Percentiles rank a stretch among this genome's conserved stretches.
Conservation (phyloP, 2,797 vertebrate species). For the Pseudochaenichthys georgianus region DNA sequence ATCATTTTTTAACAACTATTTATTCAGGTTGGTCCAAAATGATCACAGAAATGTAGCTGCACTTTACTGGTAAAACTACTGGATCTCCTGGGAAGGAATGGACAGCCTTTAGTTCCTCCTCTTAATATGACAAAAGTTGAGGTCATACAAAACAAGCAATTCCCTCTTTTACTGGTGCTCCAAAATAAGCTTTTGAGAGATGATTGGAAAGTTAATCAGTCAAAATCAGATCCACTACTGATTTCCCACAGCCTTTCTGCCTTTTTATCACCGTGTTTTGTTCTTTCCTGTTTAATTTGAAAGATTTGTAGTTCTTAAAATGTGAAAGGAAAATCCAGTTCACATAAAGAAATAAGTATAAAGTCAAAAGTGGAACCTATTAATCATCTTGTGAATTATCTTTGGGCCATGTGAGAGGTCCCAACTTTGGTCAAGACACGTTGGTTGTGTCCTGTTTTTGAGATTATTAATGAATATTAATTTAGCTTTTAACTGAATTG, state of each 20-base stretch:
- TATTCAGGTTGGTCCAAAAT: neutral
- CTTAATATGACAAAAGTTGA: conserved; percentile 16
- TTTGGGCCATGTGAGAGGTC: too few species aligned
- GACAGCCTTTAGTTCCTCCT: neutral
- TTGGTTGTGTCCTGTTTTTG: too few species aligned
- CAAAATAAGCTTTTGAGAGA: neutral
- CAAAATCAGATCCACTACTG: neutral
- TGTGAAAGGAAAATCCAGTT: too few species aligned
- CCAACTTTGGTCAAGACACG: too few species aligned
- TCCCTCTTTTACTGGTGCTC: neutral
- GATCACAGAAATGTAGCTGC: conserved; percentile 2
- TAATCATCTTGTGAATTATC: too few species aligned
- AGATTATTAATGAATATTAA: too few species aligned
- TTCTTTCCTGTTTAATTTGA: neutral
- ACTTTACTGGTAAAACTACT: neutral
- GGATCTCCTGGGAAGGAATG: conserved; percentile 15
- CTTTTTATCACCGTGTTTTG: neutral
- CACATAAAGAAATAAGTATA: too few species aligned
- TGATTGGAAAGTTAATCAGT: neutral
- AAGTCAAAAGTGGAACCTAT: too few species aligned
- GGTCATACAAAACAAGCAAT: conserved; percentile 10
- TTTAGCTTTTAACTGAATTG: too few species aligned
- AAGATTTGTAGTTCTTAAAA: too few species aligned
- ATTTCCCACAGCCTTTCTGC: too few species aligned
- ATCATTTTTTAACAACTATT: neutral